Evolutionary conservation across 2,888 invertebrate species (phyloP), one percentile per base, ranked within the genome.

Genomic region (Lottia gigantea): DNA sequence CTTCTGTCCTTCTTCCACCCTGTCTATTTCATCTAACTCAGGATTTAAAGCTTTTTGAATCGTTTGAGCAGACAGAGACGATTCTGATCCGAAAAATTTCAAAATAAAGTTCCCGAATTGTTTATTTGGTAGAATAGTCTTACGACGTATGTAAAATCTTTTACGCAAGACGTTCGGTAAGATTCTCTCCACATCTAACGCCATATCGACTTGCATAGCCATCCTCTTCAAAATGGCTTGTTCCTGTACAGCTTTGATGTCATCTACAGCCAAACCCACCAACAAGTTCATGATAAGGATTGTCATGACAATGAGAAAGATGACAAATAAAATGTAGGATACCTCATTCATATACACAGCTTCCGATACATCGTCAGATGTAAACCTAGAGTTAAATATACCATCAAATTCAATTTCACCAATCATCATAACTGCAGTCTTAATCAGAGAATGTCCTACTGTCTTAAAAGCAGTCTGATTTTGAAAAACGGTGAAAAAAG

Each of bases 181-280:
- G 26, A 89, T 80, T 23, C 84, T 78, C 77, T 90, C 90, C 40
- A 90, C 89, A 71, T 89, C 89, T 65, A 90, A 76, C 7, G 88
- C 89, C 71, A 90, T 78, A 73, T 89, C 88, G 40, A 89, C 89
- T 83, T 87, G 86, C 87, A 88, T 87, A 70, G 86, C 87, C 78
- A 86, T 80, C 65, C 87, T 82, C 75, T 88, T 89, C 16, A 91
- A 83, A 15, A 87, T 88, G 23, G 91, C 90, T 75, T 90, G 87
- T 64, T 90, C 90, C 77, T 90, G 90, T 19, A 91, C 90, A 62
- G 87, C 88, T 76, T 90, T 90, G 77, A 91, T 90, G 82, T 91
- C 90, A 79, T 90, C 90, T 46, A 91, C 90, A 73, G 91, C 90
- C 81, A 91, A 80, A 85, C 91, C 91, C 73, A 89, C 90, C 75